Evolutionary conservation across 2,888 invertebrate genomes (phyloP).

Genomic region (Drosophila kuntzei): DNA sequence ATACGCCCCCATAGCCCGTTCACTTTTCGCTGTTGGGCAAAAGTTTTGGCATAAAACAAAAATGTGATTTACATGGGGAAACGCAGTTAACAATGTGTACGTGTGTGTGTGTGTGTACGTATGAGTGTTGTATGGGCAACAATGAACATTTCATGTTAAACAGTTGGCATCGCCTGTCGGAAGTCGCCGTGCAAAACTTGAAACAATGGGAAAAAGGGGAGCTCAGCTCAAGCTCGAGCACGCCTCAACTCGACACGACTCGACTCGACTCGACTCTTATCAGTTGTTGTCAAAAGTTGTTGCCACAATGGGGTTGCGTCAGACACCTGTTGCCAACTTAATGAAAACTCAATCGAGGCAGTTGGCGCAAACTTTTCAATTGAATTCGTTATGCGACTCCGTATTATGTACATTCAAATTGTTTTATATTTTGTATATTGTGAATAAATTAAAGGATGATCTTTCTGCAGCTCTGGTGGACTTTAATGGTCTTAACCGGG

Average conservation of each 20-base stretch:
- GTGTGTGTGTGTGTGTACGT: constrained; percentile 11
- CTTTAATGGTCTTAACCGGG: constrained; percentile 53
- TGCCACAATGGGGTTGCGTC: constrained; percentile 41
- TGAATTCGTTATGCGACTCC: constrained; percentile 22
- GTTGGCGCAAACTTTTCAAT: constrained; percentile 47
- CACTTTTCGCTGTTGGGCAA: constrained; percentile 43
- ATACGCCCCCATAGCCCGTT: constrained; percentile 49
- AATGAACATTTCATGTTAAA: constrained; percentile 77
- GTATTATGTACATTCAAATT: constrained; percentile 15
- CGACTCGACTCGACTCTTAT: constrained; percentile 61
- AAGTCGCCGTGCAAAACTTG: constrained; percentile 73
- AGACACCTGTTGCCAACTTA: constrained; percentile 69
- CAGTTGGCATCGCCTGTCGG: constrained; percentile 72
- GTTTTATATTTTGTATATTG: constrained; percentile 31
- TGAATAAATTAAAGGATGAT: constrained; percentile 46
- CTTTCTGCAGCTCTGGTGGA: constrained; percentile 69
- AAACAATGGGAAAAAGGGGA: constrained; percentile 53
- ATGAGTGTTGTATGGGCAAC: constrained; percentile 49
- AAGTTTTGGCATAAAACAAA: constrained; percentile 78
- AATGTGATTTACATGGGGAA: constrained; percentile 77
- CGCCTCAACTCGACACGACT: constrained; percentile 34
- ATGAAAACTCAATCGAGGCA: constrained; percentile 50
- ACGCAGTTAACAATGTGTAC: constrained; percentile 60
- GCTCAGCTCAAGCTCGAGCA: constrained; percentile 25
- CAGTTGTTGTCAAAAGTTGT: constrained; percentile 70